Evolutionary conservation across 2,797 vertebrate genomes (phyloP).

Genomic region (Limosa lapponica): DNA sequence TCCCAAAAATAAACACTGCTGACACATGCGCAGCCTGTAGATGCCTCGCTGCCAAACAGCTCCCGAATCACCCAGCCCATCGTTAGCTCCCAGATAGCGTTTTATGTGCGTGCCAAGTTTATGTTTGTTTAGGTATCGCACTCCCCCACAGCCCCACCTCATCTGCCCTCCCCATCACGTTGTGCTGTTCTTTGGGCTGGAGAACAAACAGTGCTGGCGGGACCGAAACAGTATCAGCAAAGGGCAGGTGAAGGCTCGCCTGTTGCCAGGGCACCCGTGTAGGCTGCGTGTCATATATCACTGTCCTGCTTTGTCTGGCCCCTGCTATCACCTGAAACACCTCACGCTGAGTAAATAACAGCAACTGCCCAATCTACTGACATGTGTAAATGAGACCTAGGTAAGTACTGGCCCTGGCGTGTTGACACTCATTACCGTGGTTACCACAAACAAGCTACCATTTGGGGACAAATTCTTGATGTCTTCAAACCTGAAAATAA

Average conservation of each 20-base stretch:
- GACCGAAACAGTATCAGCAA: constrained; percentile 81
- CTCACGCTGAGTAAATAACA: constrained; percentile 88
- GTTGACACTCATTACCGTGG: constrained; percentile 86
- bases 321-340: constrained; percentile 80
- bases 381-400: constrained; percentile 82
- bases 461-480: constrained; percentile 82
- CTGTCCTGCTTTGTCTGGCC: constrained; percentile 85
- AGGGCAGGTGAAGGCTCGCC: constrained; percentile 92
- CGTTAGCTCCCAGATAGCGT: not conserved
- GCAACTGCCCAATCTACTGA: constrained; percentile 78
- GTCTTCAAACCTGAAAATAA: constrained; percentile 71
- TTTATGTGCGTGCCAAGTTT: not conserved
- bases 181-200: constrained; percentile 10
- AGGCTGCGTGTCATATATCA: constrained; percentile 83
- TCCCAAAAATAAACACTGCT: not conserved
- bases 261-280: constrained; percentile 83
- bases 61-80: not conserved
- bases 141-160: constrained; percentile 20
- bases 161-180: not conserved
- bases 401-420: constrained; percentile 75
- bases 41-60: not conserved
- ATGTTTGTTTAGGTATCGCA: constrained; percentile 11
- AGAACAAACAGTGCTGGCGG: constrained; percentile 77
- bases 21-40: not conserved
- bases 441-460: constrained; percentile 76